These are phyloP conservation scores for Drosophila elegans DNA, from an alignment of 1,140 invertebrate genomes.

Conservation along the genomic window DNA sequence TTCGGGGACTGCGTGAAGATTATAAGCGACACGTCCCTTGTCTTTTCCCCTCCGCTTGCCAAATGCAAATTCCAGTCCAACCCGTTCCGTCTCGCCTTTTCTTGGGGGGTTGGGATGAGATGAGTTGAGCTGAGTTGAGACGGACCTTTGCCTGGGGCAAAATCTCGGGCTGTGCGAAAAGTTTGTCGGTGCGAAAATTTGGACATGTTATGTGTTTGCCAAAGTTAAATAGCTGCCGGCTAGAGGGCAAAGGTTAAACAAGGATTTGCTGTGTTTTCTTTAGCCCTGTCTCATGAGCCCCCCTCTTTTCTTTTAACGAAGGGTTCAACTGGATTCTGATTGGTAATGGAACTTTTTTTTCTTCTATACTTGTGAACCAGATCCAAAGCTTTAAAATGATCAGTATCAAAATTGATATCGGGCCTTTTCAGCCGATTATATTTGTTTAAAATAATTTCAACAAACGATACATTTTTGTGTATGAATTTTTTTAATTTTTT, in stretches of 20 bases:
- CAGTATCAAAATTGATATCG: neutral
- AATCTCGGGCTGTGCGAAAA: conserved; percentile 60
- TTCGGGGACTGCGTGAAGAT: conserved; percentile 72
- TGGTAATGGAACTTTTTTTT: conserved; percentile 6
- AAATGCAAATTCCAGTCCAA: conserved; percentile 70
- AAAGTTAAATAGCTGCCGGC: conserved; percentile 81
- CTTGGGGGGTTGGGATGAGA: conserved; percentile 4
- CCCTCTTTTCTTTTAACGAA: neutral
- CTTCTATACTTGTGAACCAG: neutral
- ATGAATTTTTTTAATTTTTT: neutral
- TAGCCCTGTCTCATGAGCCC: conserved; percentile 16
- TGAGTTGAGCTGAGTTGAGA: conserved; percentile 2
- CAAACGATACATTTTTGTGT: too few species aligned
- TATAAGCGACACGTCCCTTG: conserved; percentile 70
- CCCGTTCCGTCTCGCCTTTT: conserved; percentile 43
- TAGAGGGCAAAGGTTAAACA: conserved; percentile 77
- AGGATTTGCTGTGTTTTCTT: conserved; percentile 77
- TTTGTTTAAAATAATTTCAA: neutral
- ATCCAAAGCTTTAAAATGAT: neutral
- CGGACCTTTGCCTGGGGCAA: conserved; percentile 26
- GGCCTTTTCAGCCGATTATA: neutral
- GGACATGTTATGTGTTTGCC: conserved; percentile 81
- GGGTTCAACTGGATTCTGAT: conserved; percentile 18
- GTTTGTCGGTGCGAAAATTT: conserved; percentile 78
- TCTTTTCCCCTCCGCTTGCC: conserved; percentile 1